Conservation (phyloP, 2,113 vertebrate species). For the Isichthys henryi region DNA sequence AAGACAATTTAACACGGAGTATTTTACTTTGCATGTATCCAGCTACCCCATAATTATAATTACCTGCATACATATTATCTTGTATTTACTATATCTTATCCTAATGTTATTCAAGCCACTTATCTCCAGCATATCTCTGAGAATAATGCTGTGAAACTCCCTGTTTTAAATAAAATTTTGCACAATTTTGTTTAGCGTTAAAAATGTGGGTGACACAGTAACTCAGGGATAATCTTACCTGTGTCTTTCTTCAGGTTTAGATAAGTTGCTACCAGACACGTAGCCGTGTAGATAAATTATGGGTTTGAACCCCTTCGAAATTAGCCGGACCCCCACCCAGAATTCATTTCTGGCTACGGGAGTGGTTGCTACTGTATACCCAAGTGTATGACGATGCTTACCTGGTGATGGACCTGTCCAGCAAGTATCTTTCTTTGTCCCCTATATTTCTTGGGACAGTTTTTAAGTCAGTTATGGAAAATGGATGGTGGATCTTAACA, state of each 20-base stretch:
- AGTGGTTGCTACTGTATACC: neutral
- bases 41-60: neutral
- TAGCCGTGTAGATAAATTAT: neutral
- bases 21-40: neutral
- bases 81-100: neutral
- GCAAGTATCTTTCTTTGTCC: neutral
- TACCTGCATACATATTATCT: neutral
- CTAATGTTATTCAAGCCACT: neutral
- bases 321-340: neutral
- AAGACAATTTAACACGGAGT: neutral
- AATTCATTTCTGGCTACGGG: neutral
- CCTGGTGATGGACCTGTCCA: neutral
- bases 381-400: neutral
- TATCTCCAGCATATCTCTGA: neutral
- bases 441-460: neutral
- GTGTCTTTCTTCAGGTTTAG: neutral
- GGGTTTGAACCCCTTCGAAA: neutral
- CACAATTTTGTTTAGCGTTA: neutral
- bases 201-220: neutral
- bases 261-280: neutral
- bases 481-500: neutral
- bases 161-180: neutral
- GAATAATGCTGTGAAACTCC: neutral
- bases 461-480: neutral
- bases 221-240: neutral